These are phyloP conservation scores for Dasypolia templi DNA, from an alignment of 2,888 invertebrate genomes.

Conservation along the genomic window DNA sequence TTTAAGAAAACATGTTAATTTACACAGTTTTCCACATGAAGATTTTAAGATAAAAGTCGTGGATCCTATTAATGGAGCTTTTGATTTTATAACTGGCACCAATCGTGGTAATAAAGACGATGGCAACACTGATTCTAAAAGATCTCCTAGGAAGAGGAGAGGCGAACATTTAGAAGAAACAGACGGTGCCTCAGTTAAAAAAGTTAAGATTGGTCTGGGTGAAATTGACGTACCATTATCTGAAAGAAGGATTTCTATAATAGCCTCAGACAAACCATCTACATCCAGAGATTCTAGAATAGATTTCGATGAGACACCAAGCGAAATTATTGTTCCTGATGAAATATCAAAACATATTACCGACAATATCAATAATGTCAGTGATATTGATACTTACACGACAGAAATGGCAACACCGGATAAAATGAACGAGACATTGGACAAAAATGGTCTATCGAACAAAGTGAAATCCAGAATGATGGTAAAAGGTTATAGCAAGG, in stretches of 20 bases:
- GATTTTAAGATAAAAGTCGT: constrained; percentile 48
- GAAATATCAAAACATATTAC: neutral
- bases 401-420: neutral
- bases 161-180: neutral
- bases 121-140: neutral
- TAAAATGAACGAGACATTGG: neutral
- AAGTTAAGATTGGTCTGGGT: neutral
- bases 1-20: constrained; percentile 14
- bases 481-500: constrained; percentile 11
- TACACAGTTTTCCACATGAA: constrained; percentile 6
- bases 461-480: constrained; percentile 35
- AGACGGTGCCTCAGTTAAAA: neutral
- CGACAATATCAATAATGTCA: neutral
- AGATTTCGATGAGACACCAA: constrained; percentile 9
- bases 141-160: constrained; percentile 20
- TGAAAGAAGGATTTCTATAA: constrained; percentile 11
- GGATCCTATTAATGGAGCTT: neutral
- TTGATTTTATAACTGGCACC: constrained; percentile 20
- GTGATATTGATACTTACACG: constrained; percentile 9
- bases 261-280: neutral
- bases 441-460: constrained; percentile 20
- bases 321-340: constrained; percentile 11
- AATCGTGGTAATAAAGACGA: constrained; percentile 2
- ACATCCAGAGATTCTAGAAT: constrained; percentile 13
- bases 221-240: neutral